phyloP scores from a whole-genome alignment of 2,888 invertebrate genomes.

The Cephus nigrinus region DNA sequence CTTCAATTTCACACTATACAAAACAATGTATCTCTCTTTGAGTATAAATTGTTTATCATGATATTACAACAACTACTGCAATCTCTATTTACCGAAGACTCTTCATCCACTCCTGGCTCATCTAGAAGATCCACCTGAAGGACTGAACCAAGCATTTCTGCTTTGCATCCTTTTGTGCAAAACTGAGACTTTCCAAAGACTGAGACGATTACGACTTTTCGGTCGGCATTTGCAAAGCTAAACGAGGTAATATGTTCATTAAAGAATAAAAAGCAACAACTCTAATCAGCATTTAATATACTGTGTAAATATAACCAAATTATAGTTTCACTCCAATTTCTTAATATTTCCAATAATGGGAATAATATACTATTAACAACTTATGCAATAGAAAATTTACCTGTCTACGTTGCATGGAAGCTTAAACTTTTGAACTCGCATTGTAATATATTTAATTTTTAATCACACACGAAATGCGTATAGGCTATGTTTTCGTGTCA shows the following conservation, averaged over 20 bases:
- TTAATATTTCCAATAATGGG: background rate
- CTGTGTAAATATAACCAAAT: background rate
- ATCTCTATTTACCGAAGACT: constrained; percentile 54
- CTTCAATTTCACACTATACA: constrained; percentile 65
- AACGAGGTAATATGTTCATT: constrained; percentile 18
- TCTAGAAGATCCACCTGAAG: constrained; percentile 56
- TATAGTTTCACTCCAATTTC: background rate
- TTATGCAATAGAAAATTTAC: constrained; percentile 26
- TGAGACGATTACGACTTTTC: constrained; percentile 76
- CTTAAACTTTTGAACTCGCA: constrained; percentile 59
- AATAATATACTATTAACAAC: background rate
- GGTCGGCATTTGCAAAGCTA: constrained; percentile 50
- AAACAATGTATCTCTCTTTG: background rate
- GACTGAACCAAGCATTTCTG: constrained; percentile 66
- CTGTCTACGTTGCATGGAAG: constrained; percentile 48
- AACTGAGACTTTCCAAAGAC: constrained; percentile 79
- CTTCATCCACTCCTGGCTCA: constrained; percentile 55
- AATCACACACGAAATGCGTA: background rate
- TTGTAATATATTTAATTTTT: constrained; percentile 25
- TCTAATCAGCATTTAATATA: background rate
- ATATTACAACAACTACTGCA: background rate
- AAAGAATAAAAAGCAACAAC: background rate
- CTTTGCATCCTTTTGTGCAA: constrained; percentile 74
- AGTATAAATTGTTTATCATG: background rate
- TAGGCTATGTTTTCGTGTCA: background rate